Conservation (phyloP, 1,140 invertebrate genomes). For the Megalonaias nervosa region DNA sequence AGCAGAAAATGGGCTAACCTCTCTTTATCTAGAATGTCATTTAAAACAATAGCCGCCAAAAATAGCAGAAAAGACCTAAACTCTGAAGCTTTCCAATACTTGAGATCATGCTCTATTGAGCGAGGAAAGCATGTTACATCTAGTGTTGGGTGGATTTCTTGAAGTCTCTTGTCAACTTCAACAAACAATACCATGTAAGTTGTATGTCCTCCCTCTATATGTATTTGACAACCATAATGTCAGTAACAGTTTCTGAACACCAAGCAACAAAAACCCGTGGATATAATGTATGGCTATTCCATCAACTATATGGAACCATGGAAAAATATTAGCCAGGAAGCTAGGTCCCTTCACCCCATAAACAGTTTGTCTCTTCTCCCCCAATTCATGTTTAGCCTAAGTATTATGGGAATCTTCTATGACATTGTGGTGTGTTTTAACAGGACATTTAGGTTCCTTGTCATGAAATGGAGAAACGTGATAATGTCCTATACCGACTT, state of each 20-base stretch:
- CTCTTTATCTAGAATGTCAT: slow-evolving; percentile 18
- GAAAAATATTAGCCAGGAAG: slow-evolving; percentile 31
- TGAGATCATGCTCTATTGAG: slow-evolving; percentile 27
- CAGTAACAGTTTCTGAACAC: slow-evolving; percentile 31
- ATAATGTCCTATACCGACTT: slow-evolving; percentile 14
- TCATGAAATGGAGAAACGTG: slow-evolving; percentile 18
- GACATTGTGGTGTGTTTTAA: slow-evolving; percentile 5
- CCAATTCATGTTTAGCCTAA: neutral
- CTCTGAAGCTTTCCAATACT: slow-evolving; percentile 47
- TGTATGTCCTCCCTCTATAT: slow-evolving; percentile 13
- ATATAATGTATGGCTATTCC: slow-evolving; percentile 43
- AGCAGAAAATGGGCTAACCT: slow-evolving; percentile 30
- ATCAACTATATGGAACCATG: slow-evolving; percentile 28
- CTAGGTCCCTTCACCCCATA: slow-evolving; percentile 29
- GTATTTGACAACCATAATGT: slow-evolving; percentile 32
- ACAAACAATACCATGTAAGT: neutral
- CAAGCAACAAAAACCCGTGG: slow-evolving; percentile 39
- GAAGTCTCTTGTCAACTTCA: slow-evolving; percentile 23
- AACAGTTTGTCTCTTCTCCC: slow-evolving; percentile 2
- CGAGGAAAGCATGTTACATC: slow-evolving; percentile 40
- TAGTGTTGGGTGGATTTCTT: slow-evolving; percentile 22
- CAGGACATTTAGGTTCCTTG: slow-evolving; percentile 20
- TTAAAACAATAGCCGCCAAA: slow-evolving; percentile 28
- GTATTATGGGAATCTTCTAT: slow-evolving; percentile 5
- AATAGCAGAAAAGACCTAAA: slow-evolving; percentile 40